phyloP scores from a whole-genome alignment of 2,888 invertebrate genomes.

The Suillia variegata region DNA sequence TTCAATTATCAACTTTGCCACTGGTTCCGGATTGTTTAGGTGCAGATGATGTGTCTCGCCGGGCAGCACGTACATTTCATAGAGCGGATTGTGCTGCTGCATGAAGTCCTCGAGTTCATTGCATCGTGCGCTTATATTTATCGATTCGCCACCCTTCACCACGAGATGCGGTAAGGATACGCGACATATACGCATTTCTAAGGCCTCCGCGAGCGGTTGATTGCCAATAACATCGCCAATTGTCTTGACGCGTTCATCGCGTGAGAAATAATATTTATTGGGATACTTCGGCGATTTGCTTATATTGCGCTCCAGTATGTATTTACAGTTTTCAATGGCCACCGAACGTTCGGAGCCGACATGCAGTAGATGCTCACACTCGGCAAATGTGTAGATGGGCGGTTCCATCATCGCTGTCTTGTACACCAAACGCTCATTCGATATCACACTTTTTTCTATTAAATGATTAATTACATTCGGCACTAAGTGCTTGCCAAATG shows the following conservation, averaged over 20 bases:
- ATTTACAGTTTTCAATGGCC: slow-evolving; percentile 63
- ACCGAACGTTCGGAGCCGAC: slow-evolving; percentile 65
- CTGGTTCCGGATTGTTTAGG: slow-evolving; percentile 68
- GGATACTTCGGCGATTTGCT: slow-evolving; percentile 64
- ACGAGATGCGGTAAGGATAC: slow-evolving; percentile 68
- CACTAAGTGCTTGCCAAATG: background rate
- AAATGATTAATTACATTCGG: background rate
- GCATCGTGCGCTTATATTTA: slow-evolving; percentile 63
- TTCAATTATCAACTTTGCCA: slow-evolving; percentile 66
- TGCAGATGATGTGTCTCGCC: slow-evolving; percentile 77
- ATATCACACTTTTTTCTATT: slow-evolving; percentile 60
- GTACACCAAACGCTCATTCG: slow-evolving; percentile 50
- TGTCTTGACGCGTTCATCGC: background rate
- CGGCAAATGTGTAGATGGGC: slow-evolving; percentile 66
- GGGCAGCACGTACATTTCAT: slow-evolving; percentile 66
- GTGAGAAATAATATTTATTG: slow-evolving; percentile 38
- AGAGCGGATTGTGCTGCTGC: slow-evolving; percentile 65
- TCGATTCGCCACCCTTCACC: slow-evolving; percentile 67
- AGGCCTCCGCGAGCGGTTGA: background rate
- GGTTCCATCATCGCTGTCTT: slow-evolving; percentile 59
- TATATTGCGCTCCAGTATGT: slow-evolving; percentile 65
- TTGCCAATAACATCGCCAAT: background rate
- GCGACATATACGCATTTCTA: background rate
- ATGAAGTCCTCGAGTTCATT: slow-evolving; percentile 66
- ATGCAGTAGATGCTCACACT: slow-evolving; percentile 65